These are phyloP conservation scores for Cataglyphis albicans DNA, from an alignment of 2,888 invertebrate species.

Conservation along the genomic window DNA sequence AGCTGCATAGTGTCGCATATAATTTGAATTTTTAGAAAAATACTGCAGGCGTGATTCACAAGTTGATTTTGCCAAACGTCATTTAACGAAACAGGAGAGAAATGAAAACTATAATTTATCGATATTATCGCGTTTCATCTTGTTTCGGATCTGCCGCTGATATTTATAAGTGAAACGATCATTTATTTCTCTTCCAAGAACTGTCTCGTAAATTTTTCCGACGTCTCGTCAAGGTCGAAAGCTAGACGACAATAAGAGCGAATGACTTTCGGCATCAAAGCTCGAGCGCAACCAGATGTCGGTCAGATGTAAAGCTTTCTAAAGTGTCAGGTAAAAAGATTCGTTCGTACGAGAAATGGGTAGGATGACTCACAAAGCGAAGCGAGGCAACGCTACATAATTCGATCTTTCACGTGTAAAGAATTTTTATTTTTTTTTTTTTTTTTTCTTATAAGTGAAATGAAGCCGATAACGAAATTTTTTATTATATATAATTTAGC, in stretches of 20 bases:
- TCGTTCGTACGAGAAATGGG: background rate
- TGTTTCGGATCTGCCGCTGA: background rate
- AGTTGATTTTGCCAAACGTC: background rate
- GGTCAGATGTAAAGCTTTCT: conserved; percentile 4
- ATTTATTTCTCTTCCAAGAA: conserved; percentile 1
- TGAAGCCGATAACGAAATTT: background rate
- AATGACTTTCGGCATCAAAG: background rate
- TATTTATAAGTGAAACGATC: background rate
- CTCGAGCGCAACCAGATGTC: background rate
- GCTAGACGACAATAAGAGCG: conserved; percentile 4
- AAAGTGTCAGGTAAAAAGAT: background rate
- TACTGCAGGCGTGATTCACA: background rate
- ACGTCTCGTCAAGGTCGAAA: background rate
- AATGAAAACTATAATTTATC: background rate
- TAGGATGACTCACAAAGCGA: conserved; percentile 4
- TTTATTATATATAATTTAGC: background rate
- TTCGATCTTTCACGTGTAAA: background rate
- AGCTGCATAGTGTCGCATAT: background rate
- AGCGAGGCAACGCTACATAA: background rate
- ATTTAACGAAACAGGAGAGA: background rate
- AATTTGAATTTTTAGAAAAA: conserved; percentile 3
- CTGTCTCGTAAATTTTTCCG: background rate
- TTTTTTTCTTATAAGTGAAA: background rate
- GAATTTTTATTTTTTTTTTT: background rate
- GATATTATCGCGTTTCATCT: background rate